Conservation (phyloP, 2,888 invertebrate genomes). For the Arrhopalites spinosus region DNA sequence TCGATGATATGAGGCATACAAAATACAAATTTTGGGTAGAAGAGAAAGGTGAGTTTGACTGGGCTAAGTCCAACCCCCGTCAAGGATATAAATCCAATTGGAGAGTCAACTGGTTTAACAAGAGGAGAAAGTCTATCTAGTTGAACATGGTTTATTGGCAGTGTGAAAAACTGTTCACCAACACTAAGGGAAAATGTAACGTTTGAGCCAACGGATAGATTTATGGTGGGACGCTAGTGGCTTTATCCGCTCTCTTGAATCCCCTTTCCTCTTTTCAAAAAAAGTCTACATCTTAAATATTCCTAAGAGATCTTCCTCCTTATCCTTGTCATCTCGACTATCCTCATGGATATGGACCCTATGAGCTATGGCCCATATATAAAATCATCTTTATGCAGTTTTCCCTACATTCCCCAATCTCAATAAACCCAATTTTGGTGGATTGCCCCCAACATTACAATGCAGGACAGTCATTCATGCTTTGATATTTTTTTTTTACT, state of each 20-base stretch:
- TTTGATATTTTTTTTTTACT: neutral
- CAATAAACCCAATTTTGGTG: no score
- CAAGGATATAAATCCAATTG: slow-evolving; percentile 17
- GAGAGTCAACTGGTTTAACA: slow-evolving; percentile 16
- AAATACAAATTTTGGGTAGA: neutral
- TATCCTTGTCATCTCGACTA: no score
- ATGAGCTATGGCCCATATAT: no score
- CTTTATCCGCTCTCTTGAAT: no score
- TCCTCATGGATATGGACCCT: no score
- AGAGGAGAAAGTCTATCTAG: neutral
- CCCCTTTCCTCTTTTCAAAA: no score
- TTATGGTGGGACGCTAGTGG: neutral
- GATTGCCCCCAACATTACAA: no score
- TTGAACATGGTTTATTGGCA: neutral
- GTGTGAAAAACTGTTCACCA: neutral
- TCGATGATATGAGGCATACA: no score
- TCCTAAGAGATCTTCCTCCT: neutral
- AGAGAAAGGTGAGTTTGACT: neutral
- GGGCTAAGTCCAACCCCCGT: neutral
- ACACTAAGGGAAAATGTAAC: neutral
- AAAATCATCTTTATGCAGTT: no score
- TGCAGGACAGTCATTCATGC: no score
- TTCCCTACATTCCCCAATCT: no score
- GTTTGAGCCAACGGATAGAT: slow-evolving; percentile 8
- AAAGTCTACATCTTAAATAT: neutral